Base-by-base conservation (phyloP, 2,888 invertebrate species). In the Nemapogon koenigi region DNA sequence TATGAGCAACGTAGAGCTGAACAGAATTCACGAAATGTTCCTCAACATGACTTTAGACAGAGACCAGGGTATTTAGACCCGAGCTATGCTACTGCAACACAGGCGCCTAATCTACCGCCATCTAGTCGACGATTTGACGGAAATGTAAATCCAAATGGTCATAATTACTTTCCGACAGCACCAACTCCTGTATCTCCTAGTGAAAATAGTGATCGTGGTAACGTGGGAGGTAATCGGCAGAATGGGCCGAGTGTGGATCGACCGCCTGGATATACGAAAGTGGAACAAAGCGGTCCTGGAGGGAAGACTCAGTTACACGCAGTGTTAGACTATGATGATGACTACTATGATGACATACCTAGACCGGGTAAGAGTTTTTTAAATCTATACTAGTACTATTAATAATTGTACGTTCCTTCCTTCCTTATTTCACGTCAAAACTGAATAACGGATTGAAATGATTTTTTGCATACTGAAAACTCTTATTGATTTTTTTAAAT, bases 271-370 rank as follows among this genome's bases (percentile, higher is more conserved):
- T 88, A 83, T 54, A 87, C 86, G 10, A 82, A 84, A 51, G 87
- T 88, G 29, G 76, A 78, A 51, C 57, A 65, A 3, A 83, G 83
- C 43, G 75, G 81, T 1, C 72, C 67, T 41, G 85, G 71, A 51
- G 70, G 75, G 11, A 84, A 84, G 55, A 85, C 86, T 2, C 86
- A 87, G 49, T 65, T 89, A 41, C 89, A 89, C 59, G 88, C 89
- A 3, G 84, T 89, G 15, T 73, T 89, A 35, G 89, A 89, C 58
- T 89, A 88, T 51, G 87, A 88, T 49, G 67, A 64, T 29, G 60
- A 69, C 29, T 83, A 86, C 51, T 85, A 86, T 41, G 87, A 87
- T 48, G 85, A 85, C 43, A 79, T 80, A 46, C 81, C 83, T 44
- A 82, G 78, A 30, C 66, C 72, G 50, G 70, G 76, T 76, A 53